phyloP scores from a whole-genome alignment of 2,888 invertebrate species.

The Incurvaria masculella region DNA sequence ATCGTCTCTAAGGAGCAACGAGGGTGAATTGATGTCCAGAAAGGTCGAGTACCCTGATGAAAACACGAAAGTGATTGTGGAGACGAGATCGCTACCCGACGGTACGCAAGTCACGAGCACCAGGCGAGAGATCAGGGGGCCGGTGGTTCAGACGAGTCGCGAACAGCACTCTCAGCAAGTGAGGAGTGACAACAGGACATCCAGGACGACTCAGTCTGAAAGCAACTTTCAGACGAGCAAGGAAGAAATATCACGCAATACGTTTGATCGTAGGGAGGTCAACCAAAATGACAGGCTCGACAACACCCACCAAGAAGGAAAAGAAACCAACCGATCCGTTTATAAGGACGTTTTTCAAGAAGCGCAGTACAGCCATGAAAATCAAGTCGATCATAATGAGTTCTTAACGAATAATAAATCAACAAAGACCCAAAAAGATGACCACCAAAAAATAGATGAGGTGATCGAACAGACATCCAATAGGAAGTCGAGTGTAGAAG shows the following conservation, averaged over 20 bases:
- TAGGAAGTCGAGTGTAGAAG: conserved; percentile 32
- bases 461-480: conserved; percentile 29
- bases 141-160: conserved; percentile 31
- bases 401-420: too few relatives aligned
- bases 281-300: too few relatives aligned
- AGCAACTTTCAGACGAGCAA: background rate
- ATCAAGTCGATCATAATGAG: too few relatives aligned
- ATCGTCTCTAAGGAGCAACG: background rate
- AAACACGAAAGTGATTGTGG: conserved; percentile 63
- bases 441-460: too few relatives aligned
- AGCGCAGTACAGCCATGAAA: too few relatives aligned
- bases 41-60: conserved; percentile 63
- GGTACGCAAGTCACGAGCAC: conserved; percentile 68
- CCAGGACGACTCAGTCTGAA: background rate
- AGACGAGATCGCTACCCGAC: conserved; percentile 63
- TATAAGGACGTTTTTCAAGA: too few relatives aligned
- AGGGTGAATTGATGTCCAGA: conserved; percentile 52
- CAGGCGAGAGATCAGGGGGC: conserved; percentile 58
- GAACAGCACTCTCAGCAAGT: conserved; percentile 30
- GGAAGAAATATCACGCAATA: too few relatives aligned
- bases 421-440: too few relatives aligned
- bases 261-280: too few relatives aligned
- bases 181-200: background rate
- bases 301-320: too few relatives aligned
- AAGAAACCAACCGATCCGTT: too few relatives aligned